Base-by-base conservation (phyloP, 2,113 vertebrate genomes). In the Desmodus rotundus region DNA sequence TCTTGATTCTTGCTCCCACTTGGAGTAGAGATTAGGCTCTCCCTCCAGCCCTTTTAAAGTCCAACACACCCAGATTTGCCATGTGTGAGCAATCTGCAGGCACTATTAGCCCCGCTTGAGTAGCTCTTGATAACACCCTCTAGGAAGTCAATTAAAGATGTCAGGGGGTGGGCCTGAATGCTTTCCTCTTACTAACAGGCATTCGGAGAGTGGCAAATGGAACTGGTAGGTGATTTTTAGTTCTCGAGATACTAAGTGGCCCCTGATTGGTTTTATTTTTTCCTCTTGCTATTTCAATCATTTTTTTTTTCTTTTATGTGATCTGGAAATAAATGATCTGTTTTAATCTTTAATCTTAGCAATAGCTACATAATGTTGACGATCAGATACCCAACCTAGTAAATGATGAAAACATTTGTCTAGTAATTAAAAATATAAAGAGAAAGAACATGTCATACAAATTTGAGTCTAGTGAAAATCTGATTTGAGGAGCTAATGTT, bases 131-230 rank as follows among this genome's bases (percentile, higher is more conserved):
- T 96, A 98, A 98, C 94, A 97, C 97, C 97, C 97, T 0, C 97
- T 92, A 88, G 97, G 98, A 98, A 98, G 98, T 98, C 97, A 98
- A 98, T 98, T 98, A 98, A 98, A 98, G 98, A 98, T 97, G 45
- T 98, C 98, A 98, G 97, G 96, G 95, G 97, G 98, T 98, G 97
- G 97, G 96, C 95, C 96, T 95, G 87, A 78, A 96, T 63, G 36
- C 92, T 98, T 96, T 91, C 94, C 94, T 97, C 96, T 96, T 84
- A 82, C 97, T 98, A 98, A 96, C 94, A 97, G 56, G 58, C 97
- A 80, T 70, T 98, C 98, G 93, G 92, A 95, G 76, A 96, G 65
- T 93, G 77, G 88, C 93, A 89, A 87, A 97, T 52, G 77, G 95
- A 83, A 86, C 82, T 89, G 54, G 92, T 85, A 98, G 96, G 96